Conservation (phyloP, 2,888 invertebrate species). For the Callimorpha dominula region DNA sequence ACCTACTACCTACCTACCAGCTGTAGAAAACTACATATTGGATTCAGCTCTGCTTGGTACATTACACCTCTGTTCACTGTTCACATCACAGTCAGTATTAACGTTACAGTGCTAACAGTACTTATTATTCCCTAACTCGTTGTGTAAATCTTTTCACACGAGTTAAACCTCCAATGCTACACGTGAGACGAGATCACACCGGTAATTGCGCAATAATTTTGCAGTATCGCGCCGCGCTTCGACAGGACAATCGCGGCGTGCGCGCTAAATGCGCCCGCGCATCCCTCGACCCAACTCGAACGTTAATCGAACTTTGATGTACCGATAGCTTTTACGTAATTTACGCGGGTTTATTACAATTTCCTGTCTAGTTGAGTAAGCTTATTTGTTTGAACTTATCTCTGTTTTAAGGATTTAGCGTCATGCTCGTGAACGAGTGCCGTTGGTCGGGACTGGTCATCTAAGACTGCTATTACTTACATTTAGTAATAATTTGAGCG, state of each 20-base stretch:
- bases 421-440: too few relatives aligned
- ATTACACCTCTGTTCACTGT: neutral
- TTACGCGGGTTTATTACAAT: constrained; percentile 8
- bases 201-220: constrained; percentile 61
- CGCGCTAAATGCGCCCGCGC: constrained; percentile 34
- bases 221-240: constrained; percentile 40
- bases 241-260: constrained; percentile 67
- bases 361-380: constrained; percentile 4
- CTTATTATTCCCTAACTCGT: neutral
- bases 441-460: too few relatives aligned
- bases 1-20: too few relatives aligned
- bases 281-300: constrained; percentile 22
- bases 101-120: neutral
- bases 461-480: too few relatives aligned
- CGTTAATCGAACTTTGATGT: constrained; percentile 67
- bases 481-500: too few relatives aligned
- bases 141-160: constrained; percentile 47
- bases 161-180: constrained; percentile 27
- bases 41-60: too few relatives aligned
- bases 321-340: constrained; percentile 49
- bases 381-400: constrained; percentile 11
- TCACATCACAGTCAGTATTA: neutral
- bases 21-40: too few relatives aligned
- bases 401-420: neutral
- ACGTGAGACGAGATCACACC: constrained; percentile 30